Evolutionary conservation across 2,888 invertebrate species (phyloP).

Genomic region (Athalia cordata): DNA sequence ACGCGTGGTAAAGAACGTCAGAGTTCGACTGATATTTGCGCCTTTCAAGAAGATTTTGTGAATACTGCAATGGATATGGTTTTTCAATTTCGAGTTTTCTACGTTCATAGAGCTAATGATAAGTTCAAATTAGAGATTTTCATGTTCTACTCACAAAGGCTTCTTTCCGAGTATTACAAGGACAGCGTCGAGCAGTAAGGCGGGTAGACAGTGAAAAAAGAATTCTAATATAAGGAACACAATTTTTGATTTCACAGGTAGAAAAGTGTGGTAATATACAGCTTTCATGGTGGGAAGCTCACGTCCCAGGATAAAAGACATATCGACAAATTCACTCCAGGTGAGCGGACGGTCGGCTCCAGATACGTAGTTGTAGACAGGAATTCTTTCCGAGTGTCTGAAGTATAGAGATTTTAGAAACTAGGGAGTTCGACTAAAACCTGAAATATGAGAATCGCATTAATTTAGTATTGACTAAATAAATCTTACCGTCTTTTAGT

Average conservation of each 20-base stretch:
- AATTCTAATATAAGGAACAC: constrained; percentile 80
- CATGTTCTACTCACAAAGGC: constrained; percentile 80
- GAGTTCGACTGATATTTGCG: no score
- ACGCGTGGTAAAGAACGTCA: constrained; percentile 79
- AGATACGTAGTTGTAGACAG: constrained; percentile 48
- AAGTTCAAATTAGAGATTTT: neutral
- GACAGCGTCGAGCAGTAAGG: constrained; percentile 82
- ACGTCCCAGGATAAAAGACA: constrained; percentile 73
- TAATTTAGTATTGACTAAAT: neutral
- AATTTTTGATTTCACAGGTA: constrained; percentile 57
- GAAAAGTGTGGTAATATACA: constrained; percentile 60
- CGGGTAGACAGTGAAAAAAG: constrained; percentile 85
- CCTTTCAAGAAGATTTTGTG: no score
- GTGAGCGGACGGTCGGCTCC: constrained; percentile 30
- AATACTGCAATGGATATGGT: no score
- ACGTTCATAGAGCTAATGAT: neutral
- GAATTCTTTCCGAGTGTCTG: constrained; percentile 46
- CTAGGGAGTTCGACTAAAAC: no score
- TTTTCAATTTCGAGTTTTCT: neutral
- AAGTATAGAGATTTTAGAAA: neutral
- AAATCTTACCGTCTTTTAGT: neutral
- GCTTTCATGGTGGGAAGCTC: constrained; percentile 72
- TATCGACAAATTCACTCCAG: neutral
- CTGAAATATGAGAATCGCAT: neutral
- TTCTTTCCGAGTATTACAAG: constrained; percentile 80